Percentiles rank a stretch among this genome's conserved stretches.
These are phyloP conservation scores for Lasioglossum morio DNA, from an alignment of 2,888 invertebrate genomes.

Conservation along the genomic window DNA sequence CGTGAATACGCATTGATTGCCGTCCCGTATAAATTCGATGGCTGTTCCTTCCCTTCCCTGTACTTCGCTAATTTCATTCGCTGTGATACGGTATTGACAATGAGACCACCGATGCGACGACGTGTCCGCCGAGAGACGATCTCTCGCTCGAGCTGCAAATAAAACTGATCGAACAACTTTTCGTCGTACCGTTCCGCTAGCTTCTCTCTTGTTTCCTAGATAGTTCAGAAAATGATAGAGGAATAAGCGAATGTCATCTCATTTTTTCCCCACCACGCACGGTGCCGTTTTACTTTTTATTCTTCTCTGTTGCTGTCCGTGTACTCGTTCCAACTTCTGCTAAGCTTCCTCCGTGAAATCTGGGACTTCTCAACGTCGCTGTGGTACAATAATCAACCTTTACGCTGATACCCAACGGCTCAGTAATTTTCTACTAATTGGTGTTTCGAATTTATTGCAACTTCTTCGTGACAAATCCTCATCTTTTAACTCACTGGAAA, in stretches of 20 bases:
- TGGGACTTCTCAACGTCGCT: too few species aligned
- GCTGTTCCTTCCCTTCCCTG: background rate
- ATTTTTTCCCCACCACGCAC: background rate
- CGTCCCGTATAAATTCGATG: constrained; percentile 27
- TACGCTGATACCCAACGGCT: background rate
- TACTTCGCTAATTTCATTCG: background rate
- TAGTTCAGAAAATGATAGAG: background rate
- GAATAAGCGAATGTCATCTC: background rate
- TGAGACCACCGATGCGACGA: background rate
- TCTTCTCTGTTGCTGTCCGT: background rate
- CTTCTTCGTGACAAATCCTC: background rate
- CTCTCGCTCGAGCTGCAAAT: background rate
- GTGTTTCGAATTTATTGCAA: background rate
- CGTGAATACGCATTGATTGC: constrained; percentile 54
- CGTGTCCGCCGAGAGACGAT: background rate
- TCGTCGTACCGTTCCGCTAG: background rate
- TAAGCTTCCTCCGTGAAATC: too few species aligned
- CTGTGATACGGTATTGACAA: constrained; percentile 4
- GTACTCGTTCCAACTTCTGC: too few species aligned
- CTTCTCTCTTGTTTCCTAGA: background rate
- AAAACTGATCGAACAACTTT: background rate
- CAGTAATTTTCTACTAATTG: background rate
- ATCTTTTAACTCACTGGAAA: background rate
- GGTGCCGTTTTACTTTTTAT: too few species aligned
- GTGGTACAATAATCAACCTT: background rate